Percentiles rank a stretch among this genome's conserved stretches.
phyloP scores from a whole-genome alignment of 2,888 invertebrate genomes.

The Syritta pipiens region DNA sequence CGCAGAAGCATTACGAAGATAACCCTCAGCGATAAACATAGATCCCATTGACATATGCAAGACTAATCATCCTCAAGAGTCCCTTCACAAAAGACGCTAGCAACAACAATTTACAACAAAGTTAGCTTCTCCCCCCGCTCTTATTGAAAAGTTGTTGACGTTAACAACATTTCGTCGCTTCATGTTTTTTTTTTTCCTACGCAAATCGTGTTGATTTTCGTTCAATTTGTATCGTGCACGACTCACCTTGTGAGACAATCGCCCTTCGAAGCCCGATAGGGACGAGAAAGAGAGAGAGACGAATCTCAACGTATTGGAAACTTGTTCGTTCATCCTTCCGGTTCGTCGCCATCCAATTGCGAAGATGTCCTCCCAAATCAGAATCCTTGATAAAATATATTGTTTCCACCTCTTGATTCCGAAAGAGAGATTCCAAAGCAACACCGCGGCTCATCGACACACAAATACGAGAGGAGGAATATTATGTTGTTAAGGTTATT shows the following conservation, averaged over 20 bases:
- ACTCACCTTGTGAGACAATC: slow-evolving; percentile 25
- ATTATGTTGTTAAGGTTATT: slow-evolving; percentile 50
- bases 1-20: slow-evolving; percentile 4
- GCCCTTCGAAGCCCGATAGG: neutral
- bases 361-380: slow-evolving; percentile 15
- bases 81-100: neutral
- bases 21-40: slow-evolving; percentile 8
- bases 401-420: slow-evolving; percentile 30
- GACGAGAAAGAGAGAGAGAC: neutral
- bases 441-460: neutral
- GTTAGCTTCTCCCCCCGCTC: neutral
- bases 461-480: neutral
- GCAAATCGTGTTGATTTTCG: slow-evolving; percentile 37
- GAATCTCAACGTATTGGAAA: neutral
- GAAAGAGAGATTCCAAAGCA: too few relatives aligned
- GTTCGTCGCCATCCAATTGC: slow-evolving; percentile 19
- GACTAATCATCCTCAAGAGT: slow-evolving; percentile 26
- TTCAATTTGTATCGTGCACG: slow-evolving; percentile 22
- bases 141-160: slow-evolving; percentile 30
- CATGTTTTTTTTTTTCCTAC: neutral
- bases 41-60: slow-evolving; percentile 23
- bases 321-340: slow-evolving; percentile 22
- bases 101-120: neutral
- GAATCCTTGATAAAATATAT: slow-evolving; percentile 33
- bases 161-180: slow-evolving; percentile 37